Evolutionary conservation across 1,140 invertebrate genomes (phyloP), one percentile per base, ranked within the genome.

Genomic region (Popillia japonica): DNA sequence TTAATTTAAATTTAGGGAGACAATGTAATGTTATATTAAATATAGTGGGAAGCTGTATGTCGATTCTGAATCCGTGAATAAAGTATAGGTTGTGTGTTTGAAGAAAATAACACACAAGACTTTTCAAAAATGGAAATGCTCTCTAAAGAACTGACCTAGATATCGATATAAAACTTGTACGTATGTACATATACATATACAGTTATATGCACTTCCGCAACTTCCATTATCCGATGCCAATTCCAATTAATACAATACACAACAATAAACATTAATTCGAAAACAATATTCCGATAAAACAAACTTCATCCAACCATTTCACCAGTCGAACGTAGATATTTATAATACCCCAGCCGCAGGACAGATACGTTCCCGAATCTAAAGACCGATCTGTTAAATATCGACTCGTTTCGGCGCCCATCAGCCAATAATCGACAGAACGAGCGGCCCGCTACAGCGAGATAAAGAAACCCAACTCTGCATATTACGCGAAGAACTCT

Each of bases 11-110:
- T 68, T 68, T 34, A 22, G 11, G 6, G 27, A 11, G 61, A 68
- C 48, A 34, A 22, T 10, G 27, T 68, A 27, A 68, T 68, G 61
- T 68, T 20, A 68, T 7, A 68, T 68, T 68, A 22, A 68, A 68
- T 55, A 55, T 55, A 55, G 2, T 34, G 27, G 4, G 27, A 34
- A 34, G 27, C 27, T 34, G 27, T 34, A 34, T 34, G 27, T 34
- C 27, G 27, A 1, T 34, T 34, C 4, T 34, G 2, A 34, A 34
- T 34, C 4, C 1, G 1, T 34, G 27, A 34, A 34, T 4, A 34
- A 34, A 34, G 4, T 34, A 4, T 4, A 34, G 27, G 1, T 34
- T 4, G 27, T 34, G 4, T 34, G 4, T 34, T 1, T 34, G 4
- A 34, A 34, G 27, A 34, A 34, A 34, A 34, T 34, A 34, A 34